Evolutionary conservation across 2,113 vertebrate species (phyloP).

Genomic region (Glaucomys volans): DNA sequence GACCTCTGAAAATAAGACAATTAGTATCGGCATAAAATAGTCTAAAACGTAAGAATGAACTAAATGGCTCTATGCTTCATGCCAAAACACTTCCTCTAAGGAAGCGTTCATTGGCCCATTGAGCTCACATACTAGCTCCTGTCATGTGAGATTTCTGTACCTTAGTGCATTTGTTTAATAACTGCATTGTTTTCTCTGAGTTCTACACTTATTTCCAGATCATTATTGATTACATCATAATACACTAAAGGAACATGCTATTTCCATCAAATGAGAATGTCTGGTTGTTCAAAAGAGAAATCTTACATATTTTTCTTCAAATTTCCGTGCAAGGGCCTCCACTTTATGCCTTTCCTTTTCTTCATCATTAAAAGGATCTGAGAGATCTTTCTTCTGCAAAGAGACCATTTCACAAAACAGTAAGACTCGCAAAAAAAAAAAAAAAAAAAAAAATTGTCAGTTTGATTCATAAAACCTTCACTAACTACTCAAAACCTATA

Average conservation of each 20-base stretch:
- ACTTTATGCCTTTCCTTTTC: conserved; percentile 89
- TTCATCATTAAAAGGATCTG: conserved; percentile 87
- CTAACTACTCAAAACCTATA: background rate
- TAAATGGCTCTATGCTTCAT: background rate
- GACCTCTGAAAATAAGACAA: conserved; percentile 21
- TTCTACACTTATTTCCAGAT: background rate
- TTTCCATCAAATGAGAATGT: background rate
- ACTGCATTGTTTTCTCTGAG: conserved; percentile 14
- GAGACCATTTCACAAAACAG: conserved; percentile 67
- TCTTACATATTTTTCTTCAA: conserved; percentile 96
- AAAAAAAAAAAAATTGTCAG: background rate
- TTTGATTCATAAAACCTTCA: background rate
- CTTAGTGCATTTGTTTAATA: background rate
- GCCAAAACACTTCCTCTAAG: conserved; percentile 4
- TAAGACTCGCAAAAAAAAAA: conserved; percentile 29
- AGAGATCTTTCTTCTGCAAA: conserved; percentile 85
- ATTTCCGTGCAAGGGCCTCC: conserved; percentile 89
- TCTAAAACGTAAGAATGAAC: conserved; percentile 33
- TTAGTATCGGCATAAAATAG: conserved; percentile 39
- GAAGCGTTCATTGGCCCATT: background rate
- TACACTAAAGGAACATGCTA: background rate
- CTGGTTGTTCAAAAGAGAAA: conserved; percentile 38
- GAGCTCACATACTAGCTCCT: background rate
- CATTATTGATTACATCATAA: background rate
- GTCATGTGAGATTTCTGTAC: background rate